Conservation (phyloP, 2,888 invertebrate species). For the Cosmopolites sordidus region DNA sequence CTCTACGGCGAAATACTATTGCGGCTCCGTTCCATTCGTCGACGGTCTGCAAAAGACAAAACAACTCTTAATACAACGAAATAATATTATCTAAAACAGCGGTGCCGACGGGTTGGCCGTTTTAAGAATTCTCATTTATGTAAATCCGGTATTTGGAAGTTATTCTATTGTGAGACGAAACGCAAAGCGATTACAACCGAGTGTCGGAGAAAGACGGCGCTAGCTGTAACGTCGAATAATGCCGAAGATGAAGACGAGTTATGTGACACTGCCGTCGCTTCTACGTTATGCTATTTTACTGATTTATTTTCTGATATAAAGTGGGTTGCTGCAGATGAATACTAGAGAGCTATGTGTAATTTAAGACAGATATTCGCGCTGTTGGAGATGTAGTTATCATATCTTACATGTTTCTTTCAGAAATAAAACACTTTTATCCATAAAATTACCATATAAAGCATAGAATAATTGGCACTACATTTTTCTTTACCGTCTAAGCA, state of each 20-base stretch:
- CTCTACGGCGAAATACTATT: not conserved
- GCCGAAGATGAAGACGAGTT: slow-evolving; percentile 11
- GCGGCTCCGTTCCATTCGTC: not conserved
- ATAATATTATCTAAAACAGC: slow-evolving; percentile 22
- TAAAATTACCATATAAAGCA: not conserved
- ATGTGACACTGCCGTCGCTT: slow-evolving; percentile 11
- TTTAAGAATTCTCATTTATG: slow-evolving; percentile 22
- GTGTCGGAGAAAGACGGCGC: slow-evolving; percentile 14
- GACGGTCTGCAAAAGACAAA: slow-evolving; percentile 12
- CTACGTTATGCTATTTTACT: slow-evolving; percentile 16
- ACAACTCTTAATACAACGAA: slow-evolving; percentile 16
- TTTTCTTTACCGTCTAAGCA: too few relatives aligned
- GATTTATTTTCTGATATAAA: slow-evolving; percentile 19
- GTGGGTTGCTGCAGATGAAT: slow-evolving; percentile 9
- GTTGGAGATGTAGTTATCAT: not conserved
- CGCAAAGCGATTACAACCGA: slow-evolving; percentile 2
- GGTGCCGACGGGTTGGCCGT: slow-evolving; percentile 11
- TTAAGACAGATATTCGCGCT: slow-evolving; percentile 12
- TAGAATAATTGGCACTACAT: too few relatives aligned
- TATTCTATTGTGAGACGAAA: slow-evolving; percentile 17
- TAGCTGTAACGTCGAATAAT: slow-evolving; percentile 10
- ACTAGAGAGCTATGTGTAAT: slow-evolving; percentile 13
- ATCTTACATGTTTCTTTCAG: not conserved
- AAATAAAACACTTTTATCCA: not conserved
- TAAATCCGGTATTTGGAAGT: slow-evolving; percentile 19